phyloP scores from a whole-genome alignment of 2,113 vertebrate species.

The Setophaga coronata region DNA sequence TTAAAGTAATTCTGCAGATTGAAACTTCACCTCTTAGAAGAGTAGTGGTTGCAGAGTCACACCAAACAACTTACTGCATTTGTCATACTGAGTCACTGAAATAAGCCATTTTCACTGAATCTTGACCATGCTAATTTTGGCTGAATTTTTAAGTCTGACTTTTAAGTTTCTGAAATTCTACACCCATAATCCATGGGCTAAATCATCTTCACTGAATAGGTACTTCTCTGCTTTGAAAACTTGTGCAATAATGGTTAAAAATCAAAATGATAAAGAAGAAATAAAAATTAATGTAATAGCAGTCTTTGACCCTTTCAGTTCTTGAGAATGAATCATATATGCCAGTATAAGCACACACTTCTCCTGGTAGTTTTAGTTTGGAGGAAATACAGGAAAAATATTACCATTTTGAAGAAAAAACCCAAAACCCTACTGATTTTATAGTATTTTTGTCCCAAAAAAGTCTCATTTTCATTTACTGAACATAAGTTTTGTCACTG shows the following conservation, averaged over 20 bases:
- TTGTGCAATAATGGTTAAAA: neutral
- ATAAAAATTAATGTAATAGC: neutral
- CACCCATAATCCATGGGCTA: neutral
- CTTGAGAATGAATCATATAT: neutral
- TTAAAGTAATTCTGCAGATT: neutral
- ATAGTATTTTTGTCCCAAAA: neutral
- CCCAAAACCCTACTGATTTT: neutral
- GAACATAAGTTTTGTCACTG: neutral
- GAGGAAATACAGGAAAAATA: neutral
- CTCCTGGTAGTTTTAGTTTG: neutral
- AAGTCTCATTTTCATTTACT: neutral
- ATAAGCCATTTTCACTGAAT: neutral
- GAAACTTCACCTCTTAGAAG: neutral
- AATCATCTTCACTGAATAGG: neutral
- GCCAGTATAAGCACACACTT: accelerated
- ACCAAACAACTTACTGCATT: neutral
- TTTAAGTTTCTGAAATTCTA: neutral
- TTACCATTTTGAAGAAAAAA: neutral
- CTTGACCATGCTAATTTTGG: neutral
- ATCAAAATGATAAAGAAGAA: neutral
- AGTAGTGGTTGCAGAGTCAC: neutral
- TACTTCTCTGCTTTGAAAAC: neutral
- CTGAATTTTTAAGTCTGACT: neutral
- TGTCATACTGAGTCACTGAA: neutral
- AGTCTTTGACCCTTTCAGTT: neutral